Percentiles rank a stretch among this genome's conserved stretches.
These are phyloP conservation scores for Andricus quercusramuli DNA, from an alignment of 2,888 invertebrate genomes.

Conservation along the genomic window DNA sequence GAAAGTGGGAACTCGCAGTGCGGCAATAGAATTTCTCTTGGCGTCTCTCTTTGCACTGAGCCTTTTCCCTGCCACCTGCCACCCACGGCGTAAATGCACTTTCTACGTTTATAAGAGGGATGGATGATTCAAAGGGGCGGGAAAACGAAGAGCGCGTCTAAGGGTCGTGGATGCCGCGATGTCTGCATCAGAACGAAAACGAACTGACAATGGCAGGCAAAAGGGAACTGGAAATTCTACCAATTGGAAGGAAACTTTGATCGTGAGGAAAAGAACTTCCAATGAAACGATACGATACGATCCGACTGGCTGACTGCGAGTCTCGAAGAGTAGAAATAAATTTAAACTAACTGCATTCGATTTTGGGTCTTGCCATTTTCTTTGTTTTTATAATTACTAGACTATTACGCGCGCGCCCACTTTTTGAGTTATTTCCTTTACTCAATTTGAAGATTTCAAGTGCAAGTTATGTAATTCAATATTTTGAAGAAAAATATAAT, in stretches of 20 bases:
- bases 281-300: slow-evolving; percentile 13
- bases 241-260: slow-evolving; percentile 12
- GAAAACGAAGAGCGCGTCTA: slow-evolving; percentile 15
- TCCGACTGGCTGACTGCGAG: not conserved
- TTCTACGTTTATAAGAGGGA: slow-evolving; percentile 25
- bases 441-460: too few species aligned
- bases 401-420: too few species aligned
- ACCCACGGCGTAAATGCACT: slow-evolving; percentile 34
- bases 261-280: not conserved
- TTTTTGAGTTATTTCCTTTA: too few species aligned
- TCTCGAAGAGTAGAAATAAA: not conserved
- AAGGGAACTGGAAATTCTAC: slow-evolving; percentile 11
- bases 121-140: slow-evolving; percentile 19
- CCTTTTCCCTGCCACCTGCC: slow-evolving; percentile 11
- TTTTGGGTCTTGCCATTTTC: too few species aligned
- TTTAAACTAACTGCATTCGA: too few species aligned
- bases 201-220: slow-evolving; percentile 21
- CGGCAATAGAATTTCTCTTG: slow-evolving; percentile 24
- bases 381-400: too few species aligned
- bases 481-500: too few species aligned
- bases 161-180: slow-evolving; percentile 28
- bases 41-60: slow-evolving; percentile 14
- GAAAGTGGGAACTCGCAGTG: slow-evolving; percentile 10
- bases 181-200: slow-evolving; percentile 25
- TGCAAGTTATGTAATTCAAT: too few species aligned